phyloP scores from a whole-genome alignment of 2,113 vertebrate species.

The Scytalopus superciliaris region DNA sequence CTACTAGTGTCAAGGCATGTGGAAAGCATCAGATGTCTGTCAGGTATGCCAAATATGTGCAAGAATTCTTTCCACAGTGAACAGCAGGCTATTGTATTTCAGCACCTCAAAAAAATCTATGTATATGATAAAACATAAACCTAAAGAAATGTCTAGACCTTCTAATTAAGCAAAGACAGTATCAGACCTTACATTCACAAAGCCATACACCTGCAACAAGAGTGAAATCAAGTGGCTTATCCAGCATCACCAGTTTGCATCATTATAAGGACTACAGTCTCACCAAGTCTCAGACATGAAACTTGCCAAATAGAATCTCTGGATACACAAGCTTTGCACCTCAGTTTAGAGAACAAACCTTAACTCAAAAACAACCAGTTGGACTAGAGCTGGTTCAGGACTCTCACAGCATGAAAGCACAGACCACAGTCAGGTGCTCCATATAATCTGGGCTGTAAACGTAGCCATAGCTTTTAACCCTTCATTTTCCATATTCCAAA shows the following conservation, averaged over 20 bases:
- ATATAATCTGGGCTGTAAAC: not conserved
- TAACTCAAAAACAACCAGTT: not conserved
- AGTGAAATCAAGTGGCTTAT: not conserved
- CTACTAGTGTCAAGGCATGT: not conserved
- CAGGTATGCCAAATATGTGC: not conserved
- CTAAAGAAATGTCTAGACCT: not conserved
- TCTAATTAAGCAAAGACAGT: not conserved
- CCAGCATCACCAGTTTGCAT: not conserved
- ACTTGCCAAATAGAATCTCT: not conserved
- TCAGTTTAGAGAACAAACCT: not conserved
- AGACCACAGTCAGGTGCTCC: not conserved
- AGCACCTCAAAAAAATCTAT: not conserved
- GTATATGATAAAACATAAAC: not conserved
- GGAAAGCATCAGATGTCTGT: not conserved
- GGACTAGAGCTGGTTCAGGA: not conserved
- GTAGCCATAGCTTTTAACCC: not conserved
- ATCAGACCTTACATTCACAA: not conserved
- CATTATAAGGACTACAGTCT: not conserved
- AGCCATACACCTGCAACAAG: not conserved
- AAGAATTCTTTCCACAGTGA: not conserved
- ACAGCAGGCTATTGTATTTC: not conserved
- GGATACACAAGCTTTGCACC: not conserved
- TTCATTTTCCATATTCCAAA: not conserved
- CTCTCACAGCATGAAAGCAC: not conserved
- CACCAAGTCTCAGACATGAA: not conserved